Evolutionary conservation across 2,113 vertebrate species (phyloP), one percentile per base, ranked within the genome.

Genomic region (Podiceps cristatus): DNA sequence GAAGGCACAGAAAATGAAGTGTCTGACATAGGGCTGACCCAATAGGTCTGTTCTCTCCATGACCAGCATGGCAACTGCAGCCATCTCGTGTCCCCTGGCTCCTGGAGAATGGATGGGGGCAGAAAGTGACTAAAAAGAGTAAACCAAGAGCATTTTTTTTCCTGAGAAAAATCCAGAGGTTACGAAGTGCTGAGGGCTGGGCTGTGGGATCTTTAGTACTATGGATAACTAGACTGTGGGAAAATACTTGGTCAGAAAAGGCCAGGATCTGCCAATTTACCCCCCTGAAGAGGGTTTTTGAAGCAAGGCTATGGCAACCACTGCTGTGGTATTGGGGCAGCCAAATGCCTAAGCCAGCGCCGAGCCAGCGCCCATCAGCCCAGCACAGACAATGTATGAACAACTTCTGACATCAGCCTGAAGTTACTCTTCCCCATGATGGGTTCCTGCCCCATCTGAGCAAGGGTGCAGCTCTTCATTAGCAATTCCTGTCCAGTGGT

Each of bases 121-220:
- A 88, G 29, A 56, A 87, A 75, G 18, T 85, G 18, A 52, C 17
- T 66, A n/a, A 52, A 75, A 86, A 89, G 37, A 81, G 19, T 35
- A 76, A 83, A 24, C 33, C 16, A 69, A 63, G 59, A 72, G 16
- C 5, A 59, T 5, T 0, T 2, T 45, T 81, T 77, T 69, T 55
- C 11, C 62, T 82, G 24, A 85, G 42, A 62, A 93, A 83, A 50
- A 73, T 62, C 13, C 35, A 77, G 22, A 45, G 11, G 6, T 81
- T 31, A 11, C 24, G 23, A 28, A 63, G 20, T 0, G 0, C 25
- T 55, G 23, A 58, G 15, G n/a, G 10, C 12, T 3, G 6, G 23
- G 10, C 59, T 84, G 18, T 37, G 22, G 19, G 37, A 71, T 59
- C n/a, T 74, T 74, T 45, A n/a, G 13, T 76, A 10, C 13, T n/a